Evolutionary conservation across 2,888 invertebrate species (phyloP), one percentile per base, ranked within the genome.

Genomic region (Ecliptopera silaceata): DNA sequence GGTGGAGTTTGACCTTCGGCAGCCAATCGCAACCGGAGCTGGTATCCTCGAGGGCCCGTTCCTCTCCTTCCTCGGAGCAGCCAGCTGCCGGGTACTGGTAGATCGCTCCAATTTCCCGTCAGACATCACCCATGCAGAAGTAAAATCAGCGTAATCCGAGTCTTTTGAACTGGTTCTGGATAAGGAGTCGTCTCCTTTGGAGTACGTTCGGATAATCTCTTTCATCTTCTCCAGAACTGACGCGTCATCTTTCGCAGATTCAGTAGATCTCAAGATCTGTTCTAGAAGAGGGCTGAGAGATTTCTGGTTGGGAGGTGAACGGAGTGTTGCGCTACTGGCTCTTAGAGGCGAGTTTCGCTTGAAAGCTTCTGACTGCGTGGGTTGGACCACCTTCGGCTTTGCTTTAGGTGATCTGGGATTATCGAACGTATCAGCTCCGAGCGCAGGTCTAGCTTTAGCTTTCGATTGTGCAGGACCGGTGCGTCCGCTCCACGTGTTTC

Each of bases 401-500:
- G 80, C 70, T 73, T 88, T 89, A 47, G 95, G 96, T 0, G 95
- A 95, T 63, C 95, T 95, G 1, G 92, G 93, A 56, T 81, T 89
- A 1, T 86, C 86, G 61, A 91, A 92, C 0, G 92, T 91, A 47
- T 92, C 90, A 17, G 81, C 77, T 34, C 85, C 86, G 31, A 91
- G 73, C 0, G 83, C 74, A 0, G 92, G 91, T 48, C 91, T 80
- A 1, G 86, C 68, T 64, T 88, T 91, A 0, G 78, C 54, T 69
- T 88, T 90, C 0, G 74, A 59, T 59, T 89, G 89, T 1, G 79
- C 86, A 0, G 88, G 88, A 1, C 85, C 90, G 5, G 87, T 82
- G 32, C 96, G 92, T 0, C 96, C 96, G 61, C 94, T 94, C 96
- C 96, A 96, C 0, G 96, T 96, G 67, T 95, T 95, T 52, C 94